Percentiles rank a stretch among this genome's conserved stretches.
These are phyloP conservation scores for Thalassaphorura encarpata DNA, from an alignment of 1,140 invertebrate species.

Conservation along the genomic window DNA sequence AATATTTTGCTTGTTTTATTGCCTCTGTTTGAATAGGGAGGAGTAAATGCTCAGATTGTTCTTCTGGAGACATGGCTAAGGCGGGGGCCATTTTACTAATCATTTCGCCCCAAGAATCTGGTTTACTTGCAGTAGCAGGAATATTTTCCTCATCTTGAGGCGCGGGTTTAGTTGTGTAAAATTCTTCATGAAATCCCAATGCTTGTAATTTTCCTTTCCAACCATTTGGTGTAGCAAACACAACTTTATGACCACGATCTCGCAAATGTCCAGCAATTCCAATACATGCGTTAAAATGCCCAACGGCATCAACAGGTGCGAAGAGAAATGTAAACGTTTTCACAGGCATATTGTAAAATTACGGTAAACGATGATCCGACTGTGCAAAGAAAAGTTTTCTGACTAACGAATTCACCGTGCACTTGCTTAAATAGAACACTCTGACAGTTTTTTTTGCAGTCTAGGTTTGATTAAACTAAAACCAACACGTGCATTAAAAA, in stretches of 20 bases:
- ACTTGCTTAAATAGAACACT: too few species aligned
- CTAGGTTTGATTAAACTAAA: too few species aligned
- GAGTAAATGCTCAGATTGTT: not conserved
- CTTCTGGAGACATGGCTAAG: not conserved
- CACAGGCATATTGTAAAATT: slow-evolving; percentile 46
- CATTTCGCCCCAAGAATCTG: not conserved
- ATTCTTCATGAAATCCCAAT: slow-evolving; percentile 42
- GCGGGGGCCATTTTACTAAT: not conserved
- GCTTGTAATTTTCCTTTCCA: slow-evolving; percentile 32
- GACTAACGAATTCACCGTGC: too few species aligned
- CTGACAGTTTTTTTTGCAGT: too few species aligned
- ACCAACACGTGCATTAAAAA: too few species aligned
- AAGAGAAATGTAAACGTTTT: slow-evolving; percentile 39
- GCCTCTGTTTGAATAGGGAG: not conserved
- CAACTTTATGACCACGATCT: not conserved
- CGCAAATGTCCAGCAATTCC: not conserved
- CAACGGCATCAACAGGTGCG: slow-evolving; percentile 36
- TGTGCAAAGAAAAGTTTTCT: too few species aligned
- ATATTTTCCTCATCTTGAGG: not conserved
- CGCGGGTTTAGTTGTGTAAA: not conserved
- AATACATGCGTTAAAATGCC: slow-evolving; percentile 7
- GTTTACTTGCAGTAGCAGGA: not conserved
- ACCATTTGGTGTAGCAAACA: not conserved
- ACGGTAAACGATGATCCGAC: too few species aligned
- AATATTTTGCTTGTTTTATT: not conserved